Conservation (phyloP, 2,113 vertebrate species). For the Xenopus borealis region DNA sequence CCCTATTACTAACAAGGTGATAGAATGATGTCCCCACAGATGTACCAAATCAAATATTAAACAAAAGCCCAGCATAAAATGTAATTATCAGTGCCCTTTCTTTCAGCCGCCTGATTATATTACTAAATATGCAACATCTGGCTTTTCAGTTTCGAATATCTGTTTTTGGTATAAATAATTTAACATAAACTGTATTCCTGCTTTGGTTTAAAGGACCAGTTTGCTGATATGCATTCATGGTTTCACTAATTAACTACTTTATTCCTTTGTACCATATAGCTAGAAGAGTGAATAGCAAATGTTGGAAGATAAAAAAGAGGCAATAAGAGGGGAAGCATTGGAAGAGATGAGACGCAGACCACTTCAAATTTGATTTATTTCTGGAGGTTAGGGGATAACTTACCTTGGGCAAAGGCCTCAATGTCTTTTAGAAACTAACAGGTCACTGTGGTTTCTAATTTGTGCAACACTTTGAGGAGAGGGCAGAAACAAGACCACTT, state of each 20-base stretch:
- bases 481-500: slow-evolving; percentile 3
- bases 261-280: slow-evolving; percentile 26
- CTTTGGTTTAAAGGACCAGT: slow-evolving; percentile 42
- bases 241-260: slow-evolving; percentile 44
- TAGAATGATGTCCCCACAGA: slow-evolving; percentile 81
- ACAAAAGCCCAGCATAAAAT: slow-evolving; percentile 83
- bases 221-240: slow-evolving; percentile 42
- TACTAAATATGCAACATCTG: slow-evolving; percentile 71
- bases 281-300: slow-evolving; percentile 33
- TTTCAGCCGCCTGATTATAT: slow-evolving; percentile 80
- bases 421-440: slow-evolving; percentile 38
- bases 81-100: slow-evolving; percentile 79
- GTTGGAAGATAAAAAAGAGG: slow-evolving; percentile 25
- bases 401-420: slow-evolving; percentile 30
- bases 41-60: slow-evolving; percentile 85
- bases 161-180: slow-evolving; percentile 36
- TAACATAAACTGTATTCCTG: slow-evolving; percentile 33
- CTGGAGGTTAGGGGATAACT: slow-evolving; percentile 31
- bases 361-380: slow-evolving; percentile 42
- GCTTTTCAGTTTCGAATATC: slow-evolving; percentile 29
- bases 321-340: slow-evolving; percentile 21
- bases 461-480: slow-evolving; percentile 31
- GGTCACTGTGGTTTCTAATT: slow-evolving; percentile 42
- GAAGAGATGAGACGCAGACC: slow-evolving; percentile 37
- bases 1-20: slow-evolving; percentile 83